These are phyloP conservation scores for Falco naumanni DNA, from an alignment of 2,797 vertebrate genomes.

Conservation along the genomic window DNA sequence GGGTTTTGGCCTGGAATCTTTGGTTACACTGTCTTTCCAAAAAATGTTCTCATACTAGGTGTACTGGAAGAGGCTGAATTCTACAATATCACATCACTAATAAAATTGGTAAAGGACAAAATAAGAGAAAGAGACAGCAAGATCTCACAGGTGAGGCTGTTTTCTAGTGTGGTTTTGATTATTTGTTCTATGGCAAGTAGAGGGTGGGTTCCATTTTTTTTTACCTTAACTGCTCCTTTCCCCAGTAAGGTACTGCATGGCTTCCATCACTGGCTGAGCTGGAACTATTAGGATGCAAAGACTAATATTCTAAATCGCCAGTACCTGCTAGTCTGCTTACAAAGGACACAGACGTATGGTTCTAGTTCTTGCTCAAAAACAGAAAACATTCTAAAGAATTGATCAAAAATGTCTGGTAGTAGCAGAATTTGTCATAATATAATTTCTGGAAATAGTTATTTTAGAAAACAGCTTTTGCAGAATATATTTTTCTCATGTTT, in stretches of 20 bases:
- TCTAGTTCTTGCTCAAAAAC: not conserved
- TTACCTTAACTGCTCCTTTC: not conserved
- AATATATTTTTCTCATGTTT: not conserved
- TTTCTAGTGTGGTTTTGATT: not conserved
- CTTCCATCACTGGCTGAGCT: not conserved
- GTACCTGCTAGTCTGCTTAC: not conserved
- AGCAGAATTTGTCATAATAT: not conserved
- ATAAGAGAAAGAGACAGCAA: slow-evolving; percentile 97
- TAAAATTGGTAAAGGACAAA: slow-evolving; percentile 97
- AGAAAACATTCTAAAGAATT: not conserved
- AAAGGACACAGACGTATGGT: not conserved
- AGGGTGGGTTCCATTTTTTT: not conserved
- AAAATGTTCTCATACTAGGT: slow-evolving; percentile 76
- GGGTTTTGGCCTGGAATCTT: not conserved
- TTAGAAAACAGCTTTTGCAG: not conserved
- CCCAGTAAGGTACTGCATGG: not conserved
- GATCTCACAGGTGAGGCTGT: slow-evolving; percentile 87
- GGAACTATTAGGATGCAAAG: not conserved
- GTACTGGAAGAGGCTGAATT: slow-evolving; percentile 98
- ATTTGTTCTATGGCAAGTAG: not conserved
- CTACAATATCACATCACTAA: slow-evolving; percentile 99
- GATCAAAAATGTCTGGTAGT: not conserved
- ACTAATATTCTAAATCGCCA: not conserved
- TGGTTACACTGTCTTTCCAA: not conserved
- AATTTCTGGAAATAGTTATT: not conserved